phyloP scores from a whole-genome alignment of 2,797 vertebrate genomes.

The Thaleichthys pacificus region DNA sequence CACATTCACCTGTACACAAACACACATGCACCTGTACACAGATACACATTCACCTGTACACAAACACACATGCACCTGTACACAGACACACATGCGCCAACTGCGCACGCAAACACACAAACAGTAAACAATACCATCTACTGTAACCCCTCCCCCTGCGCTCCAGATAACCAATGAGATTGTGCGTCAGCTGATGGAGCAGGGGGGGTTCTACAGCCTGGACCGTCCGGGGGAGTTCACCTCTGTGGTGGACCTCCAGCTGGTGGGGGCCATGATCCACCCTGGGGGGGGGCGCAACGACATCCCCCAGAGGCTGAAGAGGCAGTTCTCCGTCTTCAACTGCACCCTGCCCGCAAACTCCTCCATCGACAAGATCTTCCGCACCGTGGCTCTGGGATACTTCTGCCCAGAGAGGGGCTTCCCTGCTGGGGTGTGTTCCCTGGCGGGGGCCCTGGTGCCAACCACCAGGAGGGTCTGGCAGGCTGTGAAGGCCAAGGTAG shows the following conservation, averaged over 20 bases:
- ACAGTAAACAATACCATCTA: background rate
- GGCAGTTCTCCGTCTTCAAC: conserved; percentile 84
- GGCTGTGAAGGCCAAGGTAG: conserved; percentile 81
- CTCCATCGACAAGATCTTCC: conserved; percentile 84
- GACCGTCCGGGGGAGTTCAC: conserved; percentile 86
- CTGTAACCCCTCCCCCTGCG: background rate
- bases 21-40: background rate
- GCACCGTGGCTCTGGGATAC: conserved; percentile 78
- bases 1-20: background rate
- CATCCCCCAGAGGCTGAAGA: conserved; percentile 84
- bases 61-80: background rate
- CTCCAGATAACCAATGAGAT: conserved; percentile 86
- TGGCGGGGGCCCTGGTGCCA: conserved; percentile 76
- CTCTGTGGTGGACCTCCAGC: conserved; percentile 74
- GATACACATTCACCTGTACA: background rate
- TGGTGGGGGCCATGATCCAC: conserved; percentile 86
- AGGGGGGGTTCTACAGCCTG: conserved; percentile 83
- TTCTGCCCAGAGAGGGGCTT: conserved; percentile 81
- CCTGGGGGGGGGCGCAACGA: conserved; percentile 84
- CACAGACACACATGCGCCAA: background rate
- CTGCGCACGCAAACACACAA: background rate
- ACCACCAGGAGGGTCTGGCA: conserved; percentile 81
- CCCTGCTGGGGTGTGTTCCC: conserved; percentile 59
- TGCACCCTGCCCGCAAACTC: conserved; percentile 83
- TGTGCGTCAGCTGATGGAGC: conserved; percentile 87